Base-by-base conservation (phyloP, 2,113 vertebrate species). In the Indri indri region DNA sequence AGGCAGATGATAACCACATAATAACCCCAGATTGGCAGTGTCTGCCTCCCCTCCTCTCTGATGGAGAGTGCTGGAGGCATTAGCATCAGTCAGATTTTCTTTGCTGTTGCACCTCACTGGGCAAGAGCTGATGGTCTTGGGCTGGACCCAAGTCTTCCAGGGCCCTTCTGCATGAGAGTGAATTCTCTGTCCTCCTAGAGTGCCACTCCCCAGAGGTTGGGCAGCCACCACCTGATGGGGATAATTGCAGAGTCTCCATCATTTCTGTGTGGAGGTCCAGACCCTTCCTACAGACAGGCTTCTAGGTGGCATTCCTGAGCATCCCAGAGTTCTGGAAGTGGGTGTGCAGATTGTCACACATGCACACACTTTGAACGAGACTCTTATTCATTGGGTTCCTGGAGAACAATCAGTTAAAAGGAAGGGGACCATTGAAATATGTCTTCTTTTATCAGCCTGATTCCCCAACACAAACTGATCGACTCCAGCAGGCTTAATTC, bases 401-500 rank as follows among this genome's bases (percentile, higher is more conserved):
- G 47, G 81, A 80, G 37, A 94, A 86, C 66, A 91, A 83, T 50
- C n/a, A 30, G 93, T 95, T 97, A 96, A 96, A 95, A 80, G 71
- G 27, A 47, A 79, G 40, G 10, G 32, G 23, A 32, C 37, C 74
- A 22, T 5, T 90, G 84, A 92, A 96, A 97, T 5, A 5, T n/a
- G 86, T 93, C 96, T 94, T 94, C 92, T 27, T 91, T 95, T 93
- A 97, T 96, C 97, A 96, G 71, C 81, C 45, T 45, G 86, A 86
- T 97, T 96, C 94, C 88, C 94, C 85, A 95, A 97, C 86, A 94
- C 97, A 98, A 97, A 96, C 91, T 84, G 95, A 98, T 96, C 74
- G 93, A 97, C 86, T 88, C 50, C 71, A 68, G 87, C 71, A 83
- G 47, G 80, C 95, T 98, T 99, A 98, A 99, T 99, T 99, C 98